Evolutionary conservation across 2,797 vertebrate species (phyloP).

Genomic region (Falco columbarius): DNA sequence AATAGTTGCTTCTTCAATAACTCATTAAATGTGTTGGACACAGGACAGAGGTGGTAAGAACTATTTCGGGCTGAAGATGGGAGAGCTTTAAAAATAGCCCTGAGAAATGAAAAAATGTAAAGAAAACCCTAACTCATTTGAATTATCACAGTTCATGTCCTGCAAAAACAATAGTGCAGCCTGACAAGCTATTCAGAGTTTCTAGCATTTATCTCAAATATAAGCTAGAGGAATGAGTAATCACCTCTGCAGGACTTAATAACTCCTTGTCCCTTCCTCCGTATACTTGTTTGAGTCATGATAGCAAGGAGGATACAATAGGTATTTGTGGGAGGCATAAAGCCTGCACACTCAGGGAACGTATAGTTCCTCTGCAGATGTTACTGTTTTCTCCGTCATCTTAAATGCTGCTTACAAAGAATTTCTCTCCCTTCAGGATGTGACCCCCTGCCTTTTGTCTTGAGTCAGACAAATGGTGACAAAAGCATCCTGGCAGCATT

Average conservation of each 20-base stretch:
- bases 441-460: not conserved
- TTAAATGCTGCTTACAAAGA: not conserved
- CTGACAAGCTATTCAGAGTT: not conserved
- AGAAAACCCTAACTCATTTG: not conserved
- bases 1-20: not conserved
- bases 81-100: not conserved
- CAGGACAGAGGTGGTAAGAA: not conserved
- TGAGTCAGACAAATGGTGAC: not conserved
- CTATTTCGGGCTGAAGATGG: not conserved
- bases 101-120: not conserved
- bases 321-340: conserved; percentile 16
- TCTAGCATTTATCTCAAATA: not conserved
- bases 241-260: conserved; percentile 24
- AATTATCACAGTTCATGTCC: not conserved
- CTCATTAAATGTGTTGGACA: not conserved
- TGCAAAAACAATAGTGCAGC: not conserved
- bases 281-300: conserved; percentile 18
- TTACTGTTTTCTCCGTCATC: conserved; percentile 10
- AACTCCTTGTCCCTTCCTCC: not conserved
- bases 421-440: not conserved
- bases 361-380: not conserved
- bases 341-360: not conserved
- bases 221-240: conserved; percentile 1
- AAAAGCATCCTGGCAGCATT: not conserved
- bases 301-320: conserved; percentile 18